phyloP scores from a whole-genome alignment of 2,888 invertebrate species.

The Heteropelma amictum region DNA sequence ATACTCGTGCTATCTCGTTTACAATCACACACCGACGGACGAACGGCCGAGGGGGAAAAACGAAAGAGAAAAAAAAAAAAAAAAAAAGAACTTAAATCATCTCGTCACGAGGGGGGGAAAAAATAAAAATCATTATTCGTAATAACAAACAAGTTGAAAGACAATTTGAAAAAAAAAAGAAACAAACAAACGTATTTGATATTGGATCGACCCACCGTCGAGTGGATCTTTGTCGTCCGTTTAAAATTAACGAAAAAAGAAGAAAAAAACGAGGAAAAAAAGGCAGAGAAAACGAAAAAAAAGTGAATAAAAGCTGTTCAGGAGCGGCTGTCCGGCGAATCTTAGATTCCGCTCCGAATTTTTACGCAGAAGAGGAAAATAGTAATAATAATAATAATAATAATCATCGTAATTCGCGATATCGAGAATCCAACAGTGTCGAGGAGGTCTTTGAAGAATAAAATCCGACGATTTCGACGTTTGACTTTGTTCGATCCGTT shows the following conservation, averaged over 20 bases:
- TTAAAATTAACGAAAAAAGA: conserved; percentile 25
- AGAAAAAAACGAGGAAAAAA: conserved; percentile 3
- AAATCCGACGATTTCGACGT: too few species aligned
- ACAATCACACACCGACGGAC: conserved; percentile 49
- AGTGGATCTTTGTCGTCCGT: conserved; percentile 28
- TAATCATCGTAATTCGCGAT: too few species aligned
- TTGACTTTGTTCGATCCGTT: too few species aligned
- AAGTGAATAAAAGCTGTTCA: conserved; percentile 9
- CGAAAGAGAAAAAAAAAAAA: background rate
- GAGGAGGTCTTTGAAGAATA: too few species aligned
- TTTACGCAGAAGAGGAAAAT: conserved; percentile 27
- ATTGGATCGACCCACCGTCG: conserved; percentile 36
- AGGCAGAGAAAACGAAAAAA: conserved; percentile 3
- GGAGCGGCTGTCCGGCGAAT: conserved; percentile 30
- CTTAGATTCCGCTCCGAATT: conserved; percentile 38
- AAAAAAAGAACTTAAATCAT: conserved; percentile 19
- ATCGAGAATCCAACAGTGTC: too few species aligned
- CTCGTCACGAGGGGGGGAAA: too few species aligned
- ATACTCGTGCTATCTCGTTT: conserved; percentile 51
- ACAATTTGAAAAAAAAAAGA: conserved; percentile 8
- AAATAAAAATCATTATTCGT: conserved; percentile 37
- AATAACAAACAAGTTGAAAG: conserved; percentile 20
- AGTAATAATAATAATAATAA: background rate
- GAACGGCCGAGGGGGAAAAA: too few species aligned
- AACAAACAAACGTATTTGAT: conserved; percentile 45